Evolutionary conservation across 2,797 vertebrate genomes (phyloP).

Genomic region (Pachyuromys duprasi): DNA sequence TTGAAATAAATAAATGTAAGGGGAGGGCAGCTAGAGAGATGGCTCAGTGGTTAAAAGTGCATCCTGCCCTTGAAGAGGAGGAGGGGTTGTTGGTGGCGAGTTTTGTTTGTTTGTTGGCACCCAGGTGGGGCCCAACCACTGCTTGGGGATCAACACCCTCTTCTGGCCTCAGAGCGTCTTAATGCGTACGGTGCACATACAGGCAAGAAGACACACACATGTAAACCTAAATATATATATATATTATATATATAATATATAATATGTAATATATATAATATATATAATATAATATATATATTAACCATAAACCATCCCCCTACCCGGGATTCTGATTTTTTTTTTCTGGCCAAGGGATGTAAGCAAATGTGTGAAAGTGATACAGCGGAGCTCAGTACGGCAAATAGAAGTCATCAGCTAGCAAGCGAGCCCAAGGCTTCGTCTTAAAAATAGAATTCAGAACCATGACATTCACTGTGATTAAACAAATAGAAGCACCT

Average conservation of each 20-base stretch:
- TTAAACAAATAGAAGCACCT: not conserved
- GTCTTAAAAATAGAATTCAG: conserved; percentile 60
- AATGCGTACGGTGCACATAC: not conserved
- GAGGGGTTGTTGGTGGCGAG: too few relatives aligned
- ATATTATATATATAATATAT: too few relatives aligned
- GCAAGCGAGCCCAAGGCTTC: not conserved
- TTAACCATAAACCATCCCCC: not conserved
- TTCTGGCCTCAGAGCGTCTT: not conserved
- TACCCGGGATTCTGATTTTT: conserved; percentile 12
- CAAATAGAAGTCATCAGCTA: not conserved
- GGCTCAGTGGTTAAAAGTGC: not conserved
- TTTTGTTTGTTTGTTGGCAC: not conserved
- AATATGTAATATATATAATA: too few relatives aligned
- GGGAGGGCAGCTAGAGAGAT: not conserved
- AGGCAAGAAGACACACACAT: not conserved
- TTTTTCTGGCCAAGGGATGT: not conserved
- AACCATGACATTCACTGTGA: not conserved
- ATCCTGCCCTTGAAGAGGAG: not conserved
- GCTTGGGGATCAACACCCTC: not conserved
- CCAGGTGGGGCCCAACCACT: not conserved
- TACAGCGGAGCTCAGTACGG: not conserved
- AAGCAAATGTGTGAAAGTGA: not conserved
- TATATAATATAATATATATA: too few relatives aligned
- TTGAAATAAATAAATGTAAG: not conserved
- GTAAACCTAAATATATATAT: too few relatives aligned